Evolutionary conservation across 2,113 vertebrate species (phyloP).

Genomic region (Rafetus swinhoei): DNA sequence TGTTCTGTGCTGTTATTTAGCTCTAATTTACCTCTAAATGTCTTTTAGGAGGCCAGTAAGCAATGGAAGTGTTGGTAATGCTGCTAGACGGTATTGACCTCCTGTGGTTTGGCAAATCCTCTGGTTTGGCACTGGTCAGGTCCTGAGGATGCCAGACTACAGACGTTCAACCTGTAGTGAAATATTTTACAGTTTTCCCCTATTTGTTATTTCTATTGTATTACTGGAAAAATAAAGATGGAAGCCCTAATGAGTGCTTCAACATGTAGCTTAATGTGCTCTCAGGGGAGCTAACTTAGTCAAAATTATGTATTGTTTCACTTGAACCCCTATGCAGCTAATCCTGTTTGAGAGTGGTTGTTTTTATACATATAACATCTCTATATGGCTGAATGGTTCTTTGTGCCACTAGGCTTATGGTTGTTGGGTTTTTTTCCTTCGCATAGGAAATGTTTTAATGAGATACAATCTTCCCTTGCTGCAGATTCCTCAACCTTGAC

Average conservation of each 20-base stretch:
- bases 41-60: too few relatives aligned
- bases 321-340: background rate
- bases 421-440: conserved; percentile 6
- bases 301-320: conserved; percentile 20
- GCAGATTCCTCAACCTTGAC: conserved; percentile 51
- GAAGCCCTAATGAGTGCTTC: conserved; percentile 21
- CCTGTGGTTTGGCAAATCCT: too few relatives aligned
- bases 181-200: conserved; percentile 13
- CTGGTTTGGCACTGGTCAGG: too few relatives aligned
- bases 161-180: background rate
- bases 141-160: too few relatives aligned
- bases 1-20: too few relatives aligned
- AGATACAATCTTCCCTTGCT: conserved; percentile 37
- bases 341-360: conserved; percentile 20
- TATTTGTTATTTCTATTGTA: conserved; percentile 30
- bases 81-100: too few relatives aligned
- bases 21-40: too few relatives aligned
- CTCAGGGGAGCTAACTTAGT: conserved; percentile 20
- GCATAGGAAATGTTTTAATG: conserved; percentile 55
- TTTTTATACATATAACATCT: conserved; percentile 32
- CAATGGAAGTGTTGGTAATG: too few relatives aligned
- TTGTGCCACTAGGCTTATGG: conserved; percentile 38
- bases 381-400: conserved; percentile 39
- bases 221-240: conserved; percentile 29
- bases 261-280: conserved; percentile 43